These are phyloP conservation scores for Decapterus maruadsi DNA, from an alignment of 2,797 vertebrate species.

Conservation along the genomic window DNA sequence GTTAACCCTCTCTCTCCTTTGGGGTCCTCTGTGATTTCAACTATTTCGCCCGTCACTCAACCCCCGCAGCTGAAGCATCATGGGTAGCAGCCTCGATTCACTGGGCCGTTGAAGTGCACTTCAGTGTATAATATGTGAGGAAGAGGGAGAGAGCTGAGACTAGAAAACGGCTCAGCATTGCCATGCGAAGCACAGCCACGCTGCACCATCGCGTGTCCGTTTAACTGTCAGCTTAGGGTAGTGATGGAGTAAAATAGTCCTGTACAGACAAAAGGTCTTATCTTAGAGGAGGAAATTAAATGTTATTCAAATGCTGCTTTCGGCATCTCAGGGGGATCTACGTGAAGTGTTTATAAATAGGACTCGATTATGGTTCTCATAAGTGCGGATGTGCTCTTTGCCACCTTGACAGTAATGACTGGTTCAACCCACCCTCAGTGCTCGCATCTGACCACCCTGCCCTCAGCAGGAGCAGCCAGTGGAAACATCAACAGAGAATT, in stretches of 20 bases:
- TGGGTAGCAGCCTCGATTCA: conserved; percentile 54
- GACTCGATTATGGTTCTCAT: conserved; percentile 34
- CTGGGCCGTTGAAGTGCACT: conserved; percentile 56
- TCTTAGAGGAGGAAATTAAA: conserved; percentile 78
- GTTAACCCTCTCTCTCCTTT: conserved; percentile 46
- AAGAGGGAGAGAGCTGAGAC: conserved; percentile 23
- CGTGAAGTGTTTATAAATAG: conserved; percentile 72
- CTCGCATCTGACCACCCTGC: conserved; percentile 30
- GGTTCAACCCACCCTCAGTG: conserved; percentile 29
- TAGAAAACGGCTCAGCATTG: conserved; percentile 60
- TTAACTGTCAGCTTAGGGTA: conserved; percentile 60
- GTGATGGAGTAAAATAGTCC: conserved; percentile 58
- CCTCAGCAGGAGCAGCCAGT: conserved; percentile 20
- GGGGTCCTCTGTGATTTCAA: conserved; percentile 44
- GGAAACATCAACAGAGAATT: conserved; percentile 22
- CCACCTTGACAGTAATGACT: conserved; percentile 47
- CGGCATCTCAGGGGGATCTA: conserved; percentile 43
- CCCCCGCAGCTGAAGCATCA: conserved; percentile 47
- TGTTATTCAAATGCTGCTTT: conserved; percentile 66
- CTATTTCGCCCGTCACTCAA: conserved; percentile 48
- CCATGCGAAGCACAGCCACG: conserved; percentile 61
- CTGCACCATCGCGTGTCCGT: conserved; percentile 49
- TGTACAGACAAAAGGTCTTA: conserved; percentile 75
- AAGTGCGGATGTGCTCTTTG: conserved; percentile 38
- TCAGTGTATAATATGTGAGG: conserved; percentile 45